Conservation (phyloP, 2,113 vertebrate genomes). For the Phaethon lepturus region DNA sequence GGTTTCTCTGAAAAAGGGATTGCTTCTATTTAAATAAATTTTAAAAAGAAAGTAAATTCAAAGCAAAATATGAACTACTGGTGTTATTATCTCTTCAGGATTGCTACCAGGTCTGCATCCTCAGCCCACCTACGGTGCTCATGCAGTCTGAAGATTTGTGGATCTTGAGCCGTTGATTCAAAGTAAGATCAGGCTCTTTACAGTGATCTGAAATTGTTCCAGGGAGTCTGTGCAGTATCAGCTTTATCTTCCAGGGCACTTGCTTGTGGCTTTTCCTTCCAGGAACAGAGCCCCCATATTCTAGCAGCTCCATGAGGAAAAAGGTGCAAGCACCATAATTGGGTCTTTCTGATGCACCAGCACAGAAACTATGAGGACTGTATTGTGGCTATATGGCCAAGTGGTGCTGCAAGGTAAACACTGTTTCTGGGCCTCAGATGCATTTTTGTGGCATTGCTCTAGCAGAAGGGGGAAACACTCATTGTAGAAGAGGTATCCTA, state of each 20-base stretch:
- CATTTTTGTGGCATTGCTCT: neutral
- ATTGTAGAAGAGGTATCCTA: neutral
- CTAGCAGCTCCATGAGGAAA: neutral
- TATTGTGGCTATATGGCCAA: accelerated
- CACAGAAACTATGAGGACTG: neutral
- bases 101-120: neutral
- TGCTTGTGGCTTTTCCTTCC: neutral
- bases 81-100: neutral
- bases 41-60: neutral
- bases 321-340: neutral
- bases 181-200: neutral
- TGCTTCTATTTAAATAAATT: neutral
- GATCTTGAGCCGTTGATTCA: neutral
- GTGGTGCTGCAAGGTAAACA: neutral
- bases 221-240: neutral
- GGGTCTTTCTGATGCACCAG: accelerated
- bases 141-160: neutral
- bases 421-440: neutral
- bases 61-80: neutral
- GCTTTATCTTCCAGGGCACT: neutral
- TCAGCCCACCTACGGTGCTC: neutral
- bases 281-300: neutral
- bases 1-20: neutral
- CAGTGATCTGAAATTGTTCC: neutral
- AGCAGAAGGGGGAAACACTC: neutral